Base-by-base conservation (phyloP, 1,140 invertebrate genomes). In the Armadillidium nasatum region DNA sequence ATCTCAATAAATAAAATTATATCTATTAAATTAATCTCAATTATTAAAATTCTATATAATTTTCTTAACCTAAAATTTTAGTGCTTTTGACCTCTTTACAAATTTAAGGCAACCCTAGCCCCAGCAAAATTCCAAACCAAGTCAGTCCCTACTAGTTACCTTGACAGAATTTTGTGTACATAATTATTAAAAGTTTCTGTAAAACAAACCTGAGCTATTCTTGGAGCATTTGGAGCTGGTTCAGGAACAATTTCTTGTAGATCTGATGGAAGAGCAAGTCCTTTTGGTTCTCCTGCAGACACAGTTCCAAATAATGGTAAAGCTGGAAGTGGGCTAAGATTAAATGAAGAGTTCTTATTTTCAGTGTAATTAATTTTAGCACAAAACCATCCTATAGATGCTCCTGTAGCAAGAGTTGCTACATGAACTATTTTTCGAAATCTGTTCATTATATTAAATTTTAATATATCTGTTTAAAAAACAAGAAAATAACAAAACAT, bases 131-230 rank as follows among this genome's bases (percentile, higher is more conserved):
- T n/a, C n/a, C n/a, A n/a, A n/a, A n/a, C n/a, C n/a, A n/a, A n/a
- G n/a, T n/a, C n/a, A n/a, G n/a, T n/a, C n/a, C n/a, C n/a, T n/a
- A n/a, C 33, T 33, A 33, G 33, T 33, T 33, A 33, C 33, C 33
- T 3, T 33, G 6, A 33, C 6, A 33, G 33, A 33, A 33, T 33
- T 33, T 3, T 33, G 33, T 33, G 33, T 33, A 33, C n/a, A n/a
- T n/a, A n/a, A n/a, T 33, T 33, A 33, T 33, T 33, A 33, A 33
- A 33, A 33, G 1, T 33, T 33, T 33, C 6, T 33, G 33, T 33
- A 7, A 60, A 60, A 60, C 50, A 60, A 60, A 60, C 50, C 50
- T 60, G 50, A 60, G 50, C 50, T 3, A 60, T 60, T 60, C 50
- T 60, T 15, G 50, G 50, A 15, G 50, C 50, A 60, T 60, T 60